These are phyloP conservation scores for Riparia riparia DNA, from an alignment of 2,113 vertebrate genomes.

Conservation along the genomic window DNA sequence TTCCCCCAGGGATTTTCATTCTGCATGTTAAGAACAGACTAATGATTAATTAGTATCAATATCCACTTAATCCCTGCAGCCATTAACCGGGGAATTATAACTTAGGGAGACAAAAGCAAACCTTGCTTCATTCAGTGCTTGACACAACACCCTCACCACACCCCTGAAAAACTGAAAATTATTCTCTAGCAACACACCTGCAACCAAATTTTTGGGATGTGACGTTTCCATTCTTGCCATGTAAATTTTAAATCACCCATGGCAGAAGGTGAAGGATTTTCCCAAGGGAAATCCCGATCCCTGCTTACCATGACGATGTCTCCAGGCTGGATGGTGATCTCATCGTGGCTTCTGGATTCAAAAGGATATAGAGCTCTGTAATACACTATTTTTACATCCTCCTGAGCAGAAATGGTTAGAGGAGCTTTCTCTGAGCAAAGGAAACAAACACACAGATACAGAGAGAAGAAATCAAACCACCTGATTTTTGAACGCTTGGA, in stretches of 20 bases:
- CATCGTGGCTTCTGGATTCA: conserved; percentile 95
- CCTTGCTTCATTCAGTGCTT: neutral
- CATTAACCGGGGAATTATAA: neutral
- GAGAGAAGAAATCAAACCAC: neutral
- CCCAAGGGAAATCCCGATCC: neutral
- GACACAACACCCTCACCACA: neutral
- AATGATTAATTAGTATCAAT: neutral
- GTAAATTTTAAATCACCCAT: neutral
- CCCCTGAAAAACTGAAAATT: neutral
- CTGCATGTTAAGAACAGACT: neutral
- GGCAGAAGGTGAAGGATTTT: neutral
- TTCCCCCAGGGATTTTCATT: neutral
- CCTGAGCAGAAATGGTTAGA: conserved; percentile 84
- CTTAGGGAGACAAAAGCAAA: neutral
- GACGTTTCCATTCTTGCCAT: neutral
- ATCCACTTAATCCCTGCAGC: neutral
- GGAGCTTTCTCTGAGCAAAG: conserved; percentile 83
- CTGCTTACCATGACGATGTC: conserved; percentile 94
- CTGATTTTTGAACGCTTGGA: neutral
- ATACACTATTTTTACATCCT: conserved; percentile 92
- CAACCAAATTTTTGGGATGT: neutral
- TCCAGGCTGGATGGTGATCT: conserved; percentile 94
- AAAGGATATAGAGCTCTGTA: conserved; percentile 96
- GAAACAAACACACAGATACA: neutral
- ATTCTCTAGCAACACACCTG: neutral